A percentile compares a stretch with the other conserved stretches of the same genome.
Evolutionary conservation across 2,113 vertebrate genomes (phyloP).

Genomic region (Zootoca vivipara): DNA sequence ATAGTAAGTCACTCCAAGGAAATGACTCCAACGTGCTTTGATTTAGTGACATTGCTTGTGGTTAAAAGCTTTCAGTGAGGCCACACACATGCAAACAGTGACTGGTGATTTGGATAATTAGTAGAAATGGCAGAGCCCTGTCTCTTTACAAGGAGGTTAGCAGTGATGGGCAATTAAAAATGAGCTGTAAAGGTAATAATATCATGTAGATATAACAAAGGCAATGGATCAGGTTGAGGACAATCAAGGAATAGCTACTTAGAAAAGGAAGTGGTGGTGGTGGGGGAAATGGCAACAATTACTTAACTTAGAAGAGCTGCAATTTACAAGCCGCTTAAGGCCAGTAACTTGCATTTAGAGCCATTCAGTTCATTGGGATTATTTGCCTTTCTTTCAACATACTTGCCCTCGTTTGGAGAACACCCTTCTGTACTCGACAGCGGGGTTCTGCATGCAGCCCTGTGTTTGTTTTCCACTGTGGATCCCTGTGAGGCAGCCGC

Average conservation of each 20-base stretch:
- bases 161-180: constrained; percentile 79
- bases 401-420: neutral
- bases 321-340: neutral
- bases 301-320: neutral
- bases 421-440: neutral
- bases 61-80: constrained; percentile 76
- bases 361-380: neutral
- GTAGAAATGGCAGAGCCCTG: constrained; percentile 72
- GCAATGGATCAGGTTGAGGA: constrained; percentile 41
- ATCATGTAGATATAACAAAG: constrained; percentile 37
- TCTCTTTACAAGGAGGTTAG: constrained; percentile 74
- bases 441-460: neutral
- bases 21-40: constrained; percentile 69
- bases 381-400: neutral
- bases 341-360: neutral
- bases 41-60: constrained; percentile 73
- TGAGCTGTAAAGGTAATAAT: constrained; percentile 60
- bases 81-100: constrained; percentile 70
- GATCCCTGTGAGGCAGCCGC: neutral
- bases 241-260: constrained; percentile 32
- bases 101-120: constrained; percentile 79
- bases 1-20: constrained; percentile 64
- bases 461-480: neutral
- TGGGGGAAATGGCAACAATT: neutral
- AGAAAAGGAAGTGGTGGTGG: neutral